Base-by-base conservation (phyloP, 2,888 invertebrate species). In the Xestia xanthographa region DNA sequence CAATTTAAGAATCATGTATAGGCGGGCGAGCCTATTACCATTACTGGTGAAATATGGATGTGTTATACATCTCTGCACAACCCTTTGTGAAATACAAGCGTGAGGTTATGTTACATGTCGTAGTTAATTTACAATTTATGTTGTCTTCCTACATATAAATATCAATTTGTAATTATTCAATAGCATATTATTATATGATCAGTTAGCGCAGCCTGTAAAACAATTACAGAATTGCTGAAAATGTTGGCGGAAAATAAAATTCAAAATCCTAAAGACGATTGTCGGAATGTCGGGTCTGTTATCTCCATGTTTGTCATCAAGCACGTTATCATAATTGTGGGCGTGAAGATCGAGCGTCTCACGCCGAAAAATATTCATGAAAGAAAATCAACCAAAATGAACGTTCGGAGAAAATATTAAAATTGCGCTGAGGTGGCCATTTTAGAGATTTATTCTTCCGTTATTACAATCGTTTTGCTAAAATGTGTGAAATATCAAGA, bases 221-320 rank as follows among this genome's bases (percentile, higher is more conserved):
- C 1, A 22, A 38, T 62, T 12, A 26, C 20, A 56, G 34, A 66
- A 75, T 5, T 17, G 45, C 3, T 14, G 1, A 66, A 74, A 53
- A 74, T 4, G 12, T 14, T 3, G n/a, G 6, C 41, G 14, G 26
- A 79, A 78, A 62, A 50, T 48, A 41, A 34, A 34, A 17, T 71
- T 60, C 4, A 72, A 26, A 53, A 70, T 14, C 17, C 34, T 43
- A 62, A 79, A 62, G 43, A 29, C 17, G 26, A 77, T 62, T 53
- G 72, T 50, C 34, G 72, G 62, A 66, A 62, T 58, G 56, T 17
- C 14, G 41, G 14, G 26, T n/a, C n/a, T 48, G 58, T 60, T 77
- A 82, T 83, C 82, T 75, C 34, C 34, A 70, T 70, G 83, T 83
- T 80, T 80, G 70, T 83, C 66, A 80, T 77, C 70, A 75, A 69